These are phyloP conservation scores for Enteromius fasciolatus DNA, from an alignment of 2,797 vertebrate species.

Conservation along the genomic window DNA sequence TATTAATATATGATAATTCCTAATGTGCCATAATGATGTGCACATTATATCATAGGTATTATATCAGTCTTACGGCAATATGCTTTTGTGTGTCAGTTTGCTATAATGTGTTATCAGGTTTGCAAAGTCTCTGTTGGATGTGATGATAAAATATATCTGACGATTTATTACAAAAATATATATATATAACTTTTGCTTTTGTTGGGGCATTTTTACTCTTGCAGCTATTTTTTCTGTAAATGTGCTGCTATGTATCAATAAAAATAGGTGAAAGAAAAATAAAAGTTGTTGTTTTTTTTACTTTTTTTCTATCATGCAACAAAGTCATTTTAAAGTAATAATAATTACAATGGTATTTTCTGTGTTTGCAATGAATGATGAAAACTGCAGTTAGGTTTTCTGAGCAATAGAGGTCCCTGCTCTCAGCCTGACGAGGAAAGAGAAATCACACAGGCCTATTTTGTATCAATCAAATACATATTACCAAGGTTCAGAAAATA, in stretches of 20 bases:
- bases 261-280: conserved; percentile 70
- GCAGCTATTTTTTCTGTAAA: conserved; percentile 92
- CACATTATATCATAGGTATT: conserved; percentile 18
- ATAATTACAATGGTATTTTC: not conserved
- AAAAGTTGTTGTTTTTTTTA: not conserved
- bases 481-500: not conserved
- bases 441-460: not conserved
- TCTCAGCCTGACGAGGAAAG: not conserved
- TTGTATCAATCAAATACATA: not conserved
- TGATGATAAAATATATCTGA: conserved; percentile 67
- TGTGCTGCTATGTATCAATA: conserved; percentile 91
- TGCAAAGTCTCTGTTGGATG: not conserved
- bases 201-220: conserved; percentile 87
- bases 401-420: conserved; percentile 13
- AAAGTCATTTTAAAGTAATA: not conserved
- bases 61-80: conserved; percentile 47
- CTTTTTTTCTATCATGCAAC: not conserved
- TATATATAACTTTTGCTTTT: conserved; percentile 78
- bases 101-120: conserved; percentile 50
- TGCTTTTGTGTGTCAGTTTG: conserved; percentile 35
- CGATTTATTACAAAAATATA: conserved; percentile 42
- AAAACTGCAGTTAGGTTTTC: not conserved
- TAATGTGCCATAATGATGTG: conserved; percentile 55
- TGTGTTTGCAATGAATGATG: not conserved
- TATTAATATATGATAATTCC: conserved; percentile 63